Evolutionary conservation across 2,113 vertebrate species (phyloP).

Genomic region (Limnothrissa miodon): DNA sequence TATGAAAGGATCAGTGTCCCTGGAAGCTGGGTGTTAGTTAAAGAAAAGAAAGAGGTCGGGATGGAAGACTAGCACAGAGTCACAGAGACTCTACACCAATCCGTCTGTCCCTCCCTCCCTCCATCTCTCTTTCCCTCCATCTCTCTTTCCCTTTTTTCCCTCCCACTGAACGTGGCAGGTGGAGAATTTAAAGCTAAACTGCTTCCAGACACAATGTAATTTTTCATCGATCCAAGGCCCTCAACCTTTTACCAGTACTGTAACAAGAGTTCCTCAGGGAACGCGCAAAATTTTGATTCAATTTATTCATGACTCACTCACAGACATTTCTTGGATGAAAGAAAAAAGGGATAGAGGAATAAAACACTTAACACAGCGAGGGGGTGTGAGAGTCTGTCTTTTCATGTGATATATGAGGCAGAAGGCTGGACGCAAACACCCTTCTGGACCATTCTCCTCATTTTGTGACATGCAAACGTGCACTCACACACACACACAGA

Average conservation of each 20-base stretch:
- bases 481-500: background rate
- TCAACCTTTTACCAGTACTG: constrained; percentile 17
- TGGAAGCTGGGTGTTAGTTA: background rate
- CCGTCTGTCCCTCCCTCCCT: too few relatives aligned
- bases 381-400: background rate
- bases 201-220: constrained; percentile 33
- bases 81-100: background rate
- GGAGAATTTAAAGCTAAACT: constrained; percentile 27
- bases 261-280: constrained; percentile 19
- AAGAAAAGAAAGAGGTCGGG: background rate
- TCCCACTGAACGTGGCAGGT: background rate
- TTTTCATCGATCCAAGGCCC: constrained; percentile 31
- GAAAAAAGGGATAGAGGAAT: background rate
- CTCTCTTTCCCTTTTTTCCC: background rate
- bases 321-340: background rate
- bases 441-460: background rate
- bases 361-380: background rate
- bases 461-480: background rate
- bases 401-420: background rate
- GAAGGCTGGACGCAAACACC: background rate
- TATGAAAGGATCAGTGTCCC: background rate
- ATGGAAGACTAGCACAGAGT: background rate
- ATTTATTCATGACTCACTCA: constrained; percentile 19
- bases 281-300: constrained; percentile 23
- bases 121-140: too few relatives aligned